Evolutionary conservation across 1,140 invertebrate genomes (phyloP), one percentile per base, ranked within the genome.

Genomic region (Zaprionus africanus): DNA sequence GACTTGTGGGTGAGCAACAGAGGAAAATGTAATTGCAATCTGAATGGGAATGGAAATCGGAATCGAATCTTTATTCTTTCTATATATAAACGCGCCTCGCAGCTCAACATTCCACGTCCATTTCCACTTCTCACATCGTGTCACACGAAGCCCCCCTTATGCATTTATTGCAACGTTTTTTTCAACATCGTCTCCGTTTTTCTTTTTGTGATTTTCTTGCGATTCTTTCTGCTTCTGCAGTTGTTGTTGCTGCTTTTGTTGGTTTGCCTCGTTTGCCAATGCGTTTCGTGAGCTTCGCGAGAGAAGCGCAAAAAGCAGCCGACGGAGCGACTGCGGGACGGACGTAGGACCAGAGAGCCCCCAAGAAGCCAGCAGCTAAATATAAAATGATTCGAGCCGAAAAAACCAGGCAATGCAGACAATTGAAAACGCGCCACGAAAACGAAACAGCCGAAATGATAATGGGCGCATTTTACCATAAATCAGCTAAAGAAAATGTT

Each of bases 401-500:
- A 49, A 12, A 19, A 63, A 22, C 51, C 67, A 70, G 68, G 72
- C 72, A 57, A 49, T 36, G 58, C 58, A 75, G 59, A 76, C 73
- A 76, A 76, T 76, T 76, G 73, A 76, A 76, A 70, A 63, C 46
- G 59, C 65, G 26, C 65, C 31, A 70, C 54, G 53, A 74, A 74
- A 69, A 72, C 22, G 38, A 69, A 76, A 59, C 53, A 76, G 54
- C 66, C 53, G 49, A 70, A 63, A 76, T 64, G 43, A 76, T 76
- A 76, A 76, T 76, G 63, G 67, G 41, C 54, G 51, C 66, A 76
- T 76, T 76, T 76, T 76, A 76, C 60, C 64, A 70, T 51, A 70
- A 76, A 70, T 76, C 66, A 76, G 53, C 73, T 63, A 70, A 75
- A 62, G 72, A 75, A 75, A 69, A 74, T 66, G 57, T 46, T 70